These are phyloP conservation scores for Podarcis muralis DNA, from an alignment of 2,113 vertebrate species.

Conservation along the genomic window DNA sequence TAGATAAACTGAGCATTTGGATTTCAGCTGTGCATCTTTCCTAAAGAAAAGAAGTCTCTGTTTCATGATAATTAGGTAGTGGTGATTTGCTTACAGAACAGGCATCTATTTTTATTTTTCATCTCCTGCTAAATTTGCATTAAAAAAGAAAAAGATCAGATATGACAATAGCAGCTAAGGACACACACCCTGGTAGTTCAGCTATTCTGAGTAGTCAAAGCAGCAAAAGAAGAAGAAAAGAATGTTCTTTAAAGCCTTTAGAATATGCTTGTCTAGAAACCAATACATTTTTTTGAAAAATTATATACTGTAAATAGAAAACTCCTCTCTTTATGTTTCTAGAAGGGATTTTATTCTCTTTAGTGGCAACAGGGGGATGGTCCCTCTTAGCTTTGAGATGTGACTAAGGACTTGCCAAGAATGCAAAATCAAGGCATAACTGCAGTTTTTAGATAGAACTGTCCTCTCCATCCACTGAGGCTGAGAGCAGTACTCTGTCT, in stretches of 20 bases:
- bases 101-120: conserved; percentile 36
- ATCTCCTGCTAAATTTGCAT: conserved; percentile 19
- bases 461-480: neutral
- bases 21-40: neutral
- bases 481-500: neutral
- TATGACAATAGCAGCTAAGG: conserved; percentile 16
- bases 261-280: neutral
- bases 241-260: neutral
- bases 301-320: neutral
- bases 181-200: conserved; percentile 26
- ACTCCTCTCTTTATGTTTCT: neutral
- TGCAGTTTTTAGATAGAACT: neutral
- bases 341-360: conserved; percentile 25
- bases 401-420: neutral
- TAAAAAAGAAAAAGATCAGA: conserved; percentile 21
- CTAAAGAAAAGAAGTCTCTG: neutral
- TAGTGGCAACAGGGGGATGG: neutral
- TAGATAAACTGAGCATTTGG: neutral
- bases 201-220: conserved; percentile 9
- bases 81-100: conserved; percentile 26
- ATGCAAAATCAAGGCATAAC: neutral
- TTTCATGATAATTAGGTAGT: conserved; percentile 41
- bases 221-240: neutral
- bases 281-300: neutral
- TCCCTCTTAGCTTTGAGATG: neutral